Evolutionary conservation across 2,797 vertebrate genomes (phyloP), one percentile per base, ranked within the genome.

Genomic region (Silurus lanzhouensis): DNA sequence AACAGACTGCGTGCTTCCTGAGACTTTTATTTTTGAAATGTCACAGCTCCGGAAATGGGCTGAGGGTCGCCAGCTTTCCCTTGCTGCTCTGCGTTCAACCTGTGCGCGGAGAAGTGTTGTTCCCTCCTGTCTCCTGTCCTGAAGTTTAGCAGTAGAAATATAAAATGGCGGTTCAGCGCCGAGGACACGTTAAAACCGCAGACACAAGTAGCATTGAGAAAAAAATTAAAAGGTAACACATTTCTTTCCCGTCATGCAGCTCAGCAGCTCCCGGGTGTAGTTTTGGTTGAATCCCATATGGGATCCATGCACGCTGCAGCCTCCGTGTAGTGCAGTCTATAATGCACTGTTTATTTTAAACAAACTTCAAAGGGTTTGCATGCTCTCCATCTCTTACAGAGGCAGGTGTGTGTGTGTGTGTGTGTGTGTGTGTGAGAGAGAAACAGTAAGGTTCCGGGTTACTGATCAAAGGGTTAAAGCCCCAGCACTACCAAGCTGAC

Each of bases 181-280:
- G 92, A 91, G 91, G 92, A 82, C 93, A 90, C 85, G 5, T 86
- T 19, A 95, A 94, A 87, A 90, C 86, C 0, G 8, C 91, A 3
- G 94, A 95, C 57, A 89, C 86, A 14, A 91, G 91, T 1, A 93
- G 93, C 78, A 95, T 94, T 89, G 94, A 95, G 88, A 95, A 93
- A 90, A 95, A 95, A 89, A 95, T 95, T 5, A 95, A 95, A 91
- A 93, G 95, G 95, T 95, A 87, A 92, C 5, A 0, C 60, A 31
- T 84, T 27, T 25, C 5, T 38, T 27, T 1, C 66, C 75, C 66
- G 17, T 55, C 12, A 44, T 27, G 71, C 60, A 48, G 77, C 38
- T 64, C 14, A n/a, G n/a, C n/a, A 6, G 17, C 66, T 31, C 80
- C 46, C 31, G 48, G 3, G 31, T 52, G 22, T 8, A 48, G 60